Evolutionary conservation across 2,797 vertebrate genomes (phyloP), one percentile per base, ranked within the genome.

Genomic region (Loris lydekkerianus): DNA sequence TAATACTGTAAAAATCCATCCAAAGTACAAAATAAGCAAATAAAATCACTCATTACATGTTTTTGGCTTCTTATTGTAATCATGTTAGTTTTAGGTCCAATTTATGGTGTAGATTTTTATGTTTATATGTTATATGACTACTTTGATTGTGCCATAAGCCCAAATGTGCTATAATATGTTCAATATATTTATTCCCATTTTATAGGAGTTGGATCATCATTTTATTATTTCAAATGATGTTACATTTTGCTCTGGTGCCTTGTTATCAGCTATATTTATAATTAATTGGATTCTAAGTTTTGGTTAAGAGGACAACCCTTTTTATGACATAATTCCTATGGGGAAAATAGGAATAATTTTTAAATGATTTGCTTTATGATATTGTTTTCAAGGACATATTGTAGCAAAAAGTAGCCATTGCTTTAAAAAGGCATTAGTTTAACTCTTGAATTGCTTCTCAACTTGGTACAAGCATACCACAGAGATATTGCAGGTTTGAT

Each of bases 241-340:
- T 96, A 87, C 77, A 92, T 94, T 96, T 97, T 95, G 73, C 91
- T 94, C 86, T 85, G 46, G 89, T 91, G 91, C 43, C 97, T 97
- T 97, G 69, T 97, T 96, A 96, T 94, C 90, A 73, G 86, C 60
- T 93, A 76, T 97, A 97, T 96, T 96, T 97, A 94, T 97, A 96
- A 96, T 97, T 97, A 97, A 97, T 97, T 97, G 86, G 63, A 94
- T 96, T 58, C 91, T 93, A 91, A 37, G 7, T 91, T 96, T 94
- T 78, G 83, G 78, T 91, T 96, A 80, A 69, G 15, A 96, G 67
- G 31, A 83, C 23, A 97, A 49, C 56, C 60, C 58, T 97, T 97
- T 97, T 95, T 96, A 97, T 96, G 85, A 93, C 69, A 93, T 86
- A 91, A 92, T 97, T 95, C 93, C 81, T 95, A n/a, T 89, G 93